Evolutionary conservation across 1,140 invertebrate genomes (phyloP), one percentile per base, ranked within the genome.

Genomic region (Epicauta chinensis): DNA sequence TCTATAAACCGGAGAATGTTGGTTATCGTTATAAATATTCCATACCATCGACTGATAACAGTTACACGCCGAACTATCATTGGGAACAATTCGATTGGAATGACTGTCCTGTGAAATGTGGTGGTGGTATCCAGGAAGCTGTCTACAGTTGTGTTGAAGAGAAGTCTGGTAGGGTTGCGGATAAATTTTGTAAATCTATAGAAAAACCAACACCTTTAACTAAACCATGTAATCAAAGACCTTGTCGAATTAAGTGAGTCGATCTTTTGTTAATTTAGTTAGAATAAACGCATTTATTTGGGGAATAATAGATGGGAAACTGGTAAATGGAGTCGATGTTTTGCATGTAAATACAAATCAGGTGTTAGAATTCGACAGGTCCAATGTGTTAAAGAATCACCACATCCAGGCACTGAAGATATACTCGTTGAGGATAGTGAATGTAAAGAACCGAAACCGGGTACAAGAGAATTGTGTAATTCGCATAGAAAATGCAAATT

Each of bases 271-370:
- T 3, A 44, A 13, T 30, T 44, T 0, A 31, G 11, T 38, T 48
- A n/a, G 37, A 31, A 57, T n/a, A n/a, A n/a, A n/a, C n/a, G n/a
- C n/a, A n/a, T n/a, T n/a, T n/a, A n/a, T n/a, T n/a, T n/a, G n/a
- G n/a, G n/a, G n/a, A n/a, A n/a, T n/a, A n/a, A 29, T 37, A 75
- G 76, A 58, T 78, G 76, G 76, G 64, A 73, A 42, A 68, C 74
- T 7, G 75, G 75, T 29, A 69, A 70, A 48, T 78, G 76, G 76
- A 70, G 74, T 34, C 64, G 66, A 29, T 78, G 76, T 55, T 68
- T 59, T 36, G 73, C 73, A 3, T 77, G 75, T 53, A 67, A 71
- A 37, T 66, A 67, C 15, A 68, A 70, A 56, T 65, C 66, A 14
- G 76, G 76, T 6, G 53, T 63, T 1, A 61, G 60, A 23, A 65